Base-by-base conservation (phyloP, 2,113 vertebrate genomes). In the Trichechus manatus region DNA sequence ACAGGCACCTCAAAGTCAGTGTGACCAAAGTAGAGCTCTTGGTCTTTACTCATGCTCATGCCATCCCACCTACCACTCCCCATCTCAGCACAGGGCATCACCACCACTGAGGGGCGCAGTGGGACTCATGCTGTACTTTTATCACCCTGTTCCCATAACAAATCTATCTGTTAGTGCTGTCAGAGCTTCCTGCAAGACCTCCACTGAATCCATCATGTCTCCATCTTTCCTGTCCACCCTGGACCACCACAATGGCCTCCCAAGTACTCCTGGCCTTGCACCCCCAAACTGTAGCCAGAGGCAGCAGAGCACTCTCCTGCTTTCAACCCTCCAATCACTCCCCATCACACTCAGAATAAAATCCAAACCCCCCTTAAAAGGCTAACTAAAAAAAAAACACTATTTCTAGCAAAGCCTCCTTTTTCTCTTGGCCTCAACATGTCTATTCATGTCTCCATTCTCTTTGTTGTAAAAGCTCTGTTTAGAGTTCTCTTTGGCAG, bases 321-420 rank as follows among this genome's bases (percentile, higher is more conserved):
- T 63, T 64, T 36, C 64, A 64, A 56, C 0, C 5, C 29, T 9
- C 36, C 31, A 20, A 5, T 5, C 6, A 0, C 36, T 44, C 36
- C 13, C 29, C 19, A 7, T 5, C 7, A 1, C 9, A 6, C 1
- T 47, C 39, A 20, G 22, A 61, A 81, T 5, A 14, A 53, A 29
- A 13, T 4, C 50, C 7, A 31, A 25, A 6, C 33, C 29, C 63
- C 56, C 44, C 17, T 39, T 27, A 29, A 9, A 3, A 64, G 20
- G 11, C 23, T 87, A 25, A 90, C 88, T 80, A 96, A 93, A 81
- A 15, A 56, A 15, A 56, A 56, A 13, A 9, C 33, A 93, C 23
- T 50, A 53, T 94, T 95, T 86, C 87, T 80, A 59, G 44, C 20
- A 66, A 89, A 80, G 63, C n/a, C 53, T 80, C 84, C 27, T 75